Evolutionary conservation across 2,113 vertebrate genomes (phyloP).

Genomic region (Gavialis gangeticus): DNA sequence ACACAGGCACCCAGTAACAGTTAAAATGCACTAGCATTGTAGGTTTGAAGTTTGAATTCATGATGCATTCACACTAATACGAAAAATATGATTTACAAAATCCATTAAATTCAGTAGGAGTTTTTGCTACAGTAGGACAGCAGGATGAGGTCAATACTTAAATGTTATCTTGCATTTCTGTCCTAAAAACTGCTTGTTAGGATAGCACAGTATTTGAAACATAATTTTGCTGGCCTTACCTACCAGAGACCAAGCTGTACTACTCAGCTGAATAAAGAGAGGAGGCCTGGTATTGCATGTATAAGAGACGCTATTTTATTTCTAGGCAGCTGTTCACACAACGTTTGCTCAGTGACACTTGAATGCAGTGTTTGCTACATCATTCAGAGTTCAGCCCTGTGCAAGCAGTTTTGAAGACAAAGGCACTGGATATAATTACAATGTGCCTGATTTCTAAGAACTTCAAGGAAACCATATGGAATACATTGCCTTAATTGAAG

Average conservation of each 20-base stretch:
- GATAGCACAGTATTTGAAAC: rapidly evolving
- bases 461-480: rapidly evolving
- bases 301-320: neutral
- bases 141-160: rapidly evolving
- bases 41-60: neutral
- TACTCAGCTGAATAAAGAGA: neutral
- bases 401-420: rapidly evolving
- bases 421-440: rapidly evolving
- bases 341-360: rapidly evolving
- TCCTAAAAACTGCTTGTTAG: rapidly evolving
- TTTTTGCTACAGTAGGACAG: neutral
- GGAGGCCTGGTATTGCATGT: neutral
- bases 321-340: rapidly evolving
- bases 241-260: neutral
- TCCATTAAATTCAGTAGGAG: too few relatives aligned
- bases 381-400: neutral
- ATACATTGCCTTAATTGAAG: neutral
- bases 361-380: rapidly evolving
- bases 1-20: neutral
- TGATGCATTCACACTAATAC: neutral
- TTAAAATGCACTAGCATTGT: neutral
- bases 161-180: neutral
- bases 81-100: neutral
- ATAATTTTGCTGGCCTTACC: neutral
- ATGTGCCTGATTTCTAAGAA: neutral